Evolutionary conservation across 1,140 invertebrate species (phyloP), one percentile per base, ranked within the genome.

Genomic region (Eurosta solidaginis): DNA sequence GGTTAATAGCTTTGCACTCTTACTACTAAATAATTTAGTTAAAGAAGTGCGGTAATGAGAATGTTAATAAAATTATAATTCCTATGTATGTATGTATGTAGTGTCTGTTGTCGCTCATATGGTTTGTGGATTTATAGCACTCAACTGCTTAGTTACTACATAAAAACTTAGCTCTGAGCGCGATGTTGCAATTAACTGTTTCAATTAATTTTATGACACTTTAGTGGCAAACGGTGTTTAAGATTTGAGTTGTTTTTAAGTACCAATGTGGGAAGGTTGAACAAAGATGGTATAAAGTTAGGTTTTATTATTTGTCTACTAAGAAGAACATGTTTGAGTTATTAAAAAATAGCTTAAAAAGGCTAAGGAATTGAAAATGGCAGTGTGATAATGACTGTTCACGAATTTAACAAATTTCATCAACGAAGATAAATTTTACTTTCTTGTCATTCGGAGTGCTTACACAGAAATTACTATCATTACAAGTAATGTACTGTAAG

Each of bases 11-110:
- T n/a, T n/a, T n/a, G n/a, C n/a, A n/a, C n/a, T n/a, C n/a, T n/a
- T n/a, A n/a, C 59, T 40, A 68, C 33, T 68, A 29, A 22, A n/a
- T 68, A 22, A 78, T 75, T 74, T 75, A 36, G 33, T 68, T 50
- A 29, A 76, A 63, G 73, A 78, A 74, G 42, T 40, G 59, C 59
- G 36, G 78, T 52, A 74, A 78, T 78, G 74, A 75, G 59, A 82
- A 86, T 86, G 84, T 84, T 86, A 86, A 86, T 86, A 86, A 86
- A 86, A 86, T 86, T 86, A 86, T 86, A 85, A 77, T 79, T 82
- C 75, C 73, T 40, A 68, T 68, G 59, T 36, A 6, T n/a, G 1
- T 59, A 36, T 1, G 54, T 33, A 47, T 59, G 27, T 59, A 27
- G 12, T 29, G 54, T n/a, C 2, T 29, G 22, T 54, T 59, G 54